A percentile compares a stretch with the other conserved stretches of the same genome.
These are phyloP conservation scores for Oophaga sylvatica DNA, from an alignment of 2,797 vertebrate genomes.

Conservation along the genomic window DNA sequence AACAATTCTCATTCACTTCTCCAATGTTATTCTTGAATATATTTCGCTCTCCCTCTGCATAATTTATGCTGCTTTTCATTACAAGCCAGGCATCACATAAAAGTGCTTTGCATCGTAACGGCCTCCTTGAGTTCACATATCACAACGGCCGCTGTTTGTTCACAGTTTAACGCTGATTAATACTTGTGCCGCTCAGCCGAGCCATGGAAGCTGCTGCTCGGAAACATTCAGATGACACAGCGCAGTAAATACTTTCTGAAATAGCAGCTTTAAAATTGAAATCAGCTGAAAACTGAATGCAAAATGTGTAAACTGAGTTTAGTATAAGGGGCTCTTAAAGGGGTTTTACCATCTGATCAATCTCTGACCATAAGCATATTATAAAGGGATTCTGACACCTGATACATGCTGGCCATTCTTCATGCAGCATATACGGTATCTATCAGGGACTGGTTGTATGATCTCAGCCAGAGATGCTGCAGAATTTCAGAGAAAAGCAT, in stretches of 20 bases:
- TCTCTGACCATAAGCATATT: not conserved
- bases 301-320: not conserved
- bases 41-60: slow-evolving; percentile 38
- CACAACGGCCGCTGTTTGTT: slow-evolving; percentile 37
- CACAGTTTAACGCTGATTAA: slow-evolving; percentile 52
- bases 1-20: slow-evolving; percentile 38
- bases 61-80: slow-evolving; percentile 41
- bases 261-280: slow-evolving; percentile 9
- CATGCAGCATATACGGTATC: no score
- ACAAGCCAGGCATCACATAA: slow-evolving; percentile 42
- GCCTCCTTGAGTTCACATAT: slow-evolving; percentile 34
- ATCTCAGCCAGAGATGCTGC: no score
- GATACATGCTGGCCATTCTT: no score
- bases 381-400: no score
- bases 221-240: not conserved
- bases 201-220: not conserved
- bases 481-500: no score
- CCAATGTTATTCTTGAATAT: slow-evolving; percentile 42
- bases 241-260: slow-evolving; percentile 8
- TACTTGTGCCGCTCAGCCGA: not conserved
- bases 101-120: slow-evolving; percentile 14
- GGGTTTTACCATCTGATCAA: not conserved
- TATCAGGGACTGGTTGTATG: no score
- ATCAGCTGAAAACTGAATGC: not conserved
- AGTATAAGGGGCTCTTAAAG: not conserved